Base-by-base conservation (phyloP, 2,113 vertebrate genomes). In the Ceyx margarethae region DNA sequence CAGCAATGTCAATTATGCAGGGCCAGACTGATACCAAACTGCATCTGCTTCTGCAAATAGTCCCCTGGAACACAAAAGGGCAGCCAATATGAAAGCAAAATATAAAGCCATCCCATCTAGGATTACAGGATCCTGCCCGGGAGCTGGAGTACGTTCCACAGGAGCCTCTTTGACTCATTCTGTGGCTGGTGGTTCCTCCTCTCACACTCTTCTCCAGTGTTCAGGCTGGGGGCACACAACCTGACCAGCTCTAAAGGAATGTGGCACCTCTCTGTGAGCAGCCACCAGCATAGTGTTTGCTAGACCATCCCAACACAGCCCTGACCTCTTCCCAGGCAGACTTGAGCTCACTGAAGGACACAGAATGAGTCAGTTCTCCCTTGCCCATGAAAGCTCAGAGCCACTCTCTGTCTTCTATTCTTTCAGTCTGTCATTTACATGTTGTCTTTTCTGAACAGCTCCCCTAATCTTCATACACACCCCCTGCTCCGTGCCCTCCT, bases 21-120 rank as follows among this genome's bases (percentile, higher is more conserved):
- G 31, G 26, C 20, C 29, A 73, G 74, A n/a, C 65, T 75, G 84
- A 56, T 85, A 78, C 91, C 87, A 93, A 89, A 87, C 51, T 85
- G 79, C 45, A 53, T 89, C 85, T 92, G 72, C 48, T 93, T 82
- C 91, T 92, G 60, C 68, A 95, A 91, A 94, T 92, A 96, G 92
- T 85, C 33, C 26, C 45, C 1, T 4, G 53, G n/a, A 96, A 91
- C 64, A 96, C 84, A 85, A 92, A 92, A 76, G 75, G 81, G 51
- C 77, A 87, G 69, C 46, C 84, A 73, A 51, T 61, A 45, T 65
- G 84, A 94, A 92, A 95, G 81, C 31, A 16, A 26, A 53, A 28
- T 40, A 61, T 57, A 85, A 91, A 53, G 66, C 91, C 77, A 81
- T 50, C 75, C 64, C 85, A 51, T 82, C 67, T 87, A 95, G 92